Percentiles rank a stretch among this genome's conserved stretches.
Conservation (phyloP, 2,888 invertebrate species). For the Gibbula magus region DNA sequence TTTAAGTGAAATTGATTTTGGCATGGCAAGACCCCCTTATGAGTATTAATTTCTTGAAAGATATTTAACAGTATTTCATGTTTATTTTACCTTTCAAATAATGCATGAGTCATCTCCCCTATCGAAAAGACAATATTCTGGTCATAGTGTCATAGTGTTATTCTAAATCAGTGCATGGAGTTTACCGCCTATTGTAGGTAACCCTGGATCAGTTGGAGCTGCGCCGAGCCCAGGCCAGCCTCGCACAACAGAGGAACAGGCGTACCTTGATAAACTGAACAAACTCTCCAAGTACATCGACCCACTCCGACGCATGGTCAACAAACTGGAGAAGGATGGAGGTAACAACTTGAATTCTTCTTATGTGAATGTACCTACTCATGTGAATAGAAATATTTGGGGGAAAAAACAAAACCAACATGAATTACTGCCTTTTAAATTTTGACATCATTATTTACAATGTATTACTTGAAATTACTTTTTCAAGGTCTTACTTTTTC, state of each 20-base stretch:
- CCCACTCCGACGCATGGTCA: constrained; percentile 92
- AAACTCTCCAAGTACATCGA: constrained; percentile 96
- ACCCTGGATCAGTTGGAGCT: constrained; percentile 57
- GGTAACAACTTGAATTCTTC: constrained; percentile 52
- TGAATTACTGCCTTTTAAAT: background rate
- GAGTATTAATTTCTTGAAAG: no score
- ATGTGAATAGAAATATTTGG: background rate
- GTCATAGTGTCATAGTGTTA: no score
- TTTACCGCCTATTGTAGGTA: constrained; percentile 37
- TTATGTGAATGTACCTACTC: no score
- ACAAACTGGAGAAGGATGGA: constrained; percentile 76
- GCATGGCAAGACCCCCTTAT: no score
- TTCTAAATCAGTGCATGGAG: background rate
- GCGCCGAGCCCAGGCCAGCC: constrained; percentile 62
- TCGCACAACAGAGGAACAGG: constrained; percentile 84
- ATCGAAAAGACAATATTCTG: no score
- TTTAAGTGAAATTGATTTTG: no score
- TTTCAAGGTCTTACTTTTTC: no score
- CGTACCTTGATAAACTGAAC: constrained; percentile 93
- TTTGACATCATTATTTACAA: background rate
- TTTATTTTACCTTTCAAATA: no score
- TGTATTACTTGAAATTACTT: no score
- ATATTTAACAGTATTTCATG: no score
- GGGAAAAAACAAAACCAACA: background rate
- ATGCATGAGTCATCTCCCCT: no score